A percentile compares a stretch with the other conserved stretches of the same genome.
Evolutionary conservation across 2,888 invertebrate genomes (phyloP).

Genomic region (Drosophila birchii): DNA sequence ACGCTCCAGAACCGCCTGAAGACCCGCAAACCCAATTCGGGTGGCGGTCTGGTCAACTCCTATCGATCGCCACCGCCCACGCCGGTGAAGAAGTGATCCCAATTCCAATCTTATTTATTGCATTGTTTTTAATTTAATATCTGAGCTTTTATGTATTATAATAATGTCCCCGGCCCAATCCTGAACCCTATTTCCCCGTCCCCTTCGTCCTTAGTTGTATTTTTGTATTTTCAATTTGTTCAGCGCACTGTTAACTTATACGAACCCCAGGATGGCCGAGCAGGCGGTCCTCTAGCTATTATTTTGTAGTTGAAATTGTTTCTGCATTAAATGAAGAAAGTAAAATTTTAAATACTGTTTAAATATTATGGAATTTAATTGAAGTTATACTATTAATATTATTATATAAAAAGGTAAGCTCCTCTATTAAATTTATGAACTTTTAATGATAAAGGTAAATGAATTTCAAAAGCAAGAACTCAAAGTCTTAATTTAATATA

Average conservation of each 20-base stretch:
- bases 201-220: slow-evolving; percentile 57
- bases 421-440: no score
- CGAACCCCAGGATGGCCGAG: slow-evolving; percentile 47
- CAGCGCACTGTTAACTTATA: slow-evolving; percentile 74
- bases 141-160: slow-evolving; percentile 70
- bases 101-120: slow-evolving; percentile 68
- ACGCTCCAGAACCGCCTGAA: slow-evolving; percentile 93
- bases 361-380: no score
- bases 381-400: no score
- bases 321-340: slow-evolving; percentile 63
- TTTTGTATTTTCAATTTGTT: slow-evolving; percentile 66
- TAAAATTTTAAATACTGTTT: slow-evolving; percentile 12
- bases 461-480: no score
- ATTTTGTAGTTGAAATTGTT: slow-evolving; percentile 74
- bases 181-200: slow-evolving; percentile 4
- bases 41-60: slow-evolving; percentile 67
- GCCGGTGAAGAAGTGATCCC: slow-evolving; percentile 64
- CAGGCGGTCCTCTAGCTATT: slow-evolving; percentile 62
- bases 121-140: slow-evolving; percentile 66
- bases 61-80: slow-evolving; percentile 79
- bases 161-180: slow-evolving; percentile 19
- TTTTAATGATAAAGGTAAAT: no score
- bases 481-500: background rate
- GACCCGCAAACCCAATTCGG: slow-evolving; percentile 85
- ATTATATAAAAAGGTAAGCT: no score